Percentiles rank a stretch among this genome's conserved stretches.
phyloP scores from a whole-genome alignment of 2,888 invertebrate genomes.

The Flabesymbios commensalis region DNA sequence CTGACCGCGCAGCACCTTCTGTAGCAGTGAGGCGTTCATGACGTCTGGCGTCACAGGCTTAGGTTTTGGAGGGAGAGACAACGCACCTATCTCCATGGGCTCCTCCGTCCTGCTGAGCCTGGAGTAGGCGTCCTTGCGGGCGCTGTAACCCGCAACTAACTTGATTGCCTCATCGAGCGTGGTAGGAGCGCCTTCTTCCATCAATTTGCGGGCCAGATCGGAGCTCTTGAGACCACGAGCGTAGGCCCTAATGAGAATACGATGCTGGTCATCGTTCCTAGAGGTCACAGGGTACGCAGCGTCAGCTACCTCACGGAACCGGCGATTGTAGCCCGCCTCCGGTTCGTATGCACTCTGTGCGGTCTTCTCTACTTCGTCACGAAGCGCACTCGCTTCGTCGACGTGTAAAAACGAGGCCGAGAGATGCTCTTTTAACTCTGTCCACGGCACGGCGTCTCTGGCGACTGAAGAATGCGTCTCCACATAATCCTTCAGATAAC shows the following conservation, averaged over 20 bases:
- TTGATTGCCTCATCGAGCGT: background rate
- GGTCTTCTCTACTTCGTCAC: background rate
- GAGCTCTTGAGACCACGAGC: background rate
- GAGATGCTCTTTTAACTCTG: background rate
- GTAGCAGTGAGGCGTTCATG: too few species aligned
- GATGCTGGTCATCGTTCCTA: constrained; percentile 5
- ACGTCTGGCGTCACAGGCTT: too few species aligned
- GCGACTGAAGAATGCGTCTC: background rate
- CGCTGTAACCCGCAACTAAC: background rate
- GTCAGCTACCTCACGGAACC: constrained; percentile 7
- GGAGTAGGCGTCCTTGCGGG: background rate
- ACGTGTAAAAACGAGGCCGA: background rate
- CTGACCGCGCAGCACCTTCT: too few species aligned
- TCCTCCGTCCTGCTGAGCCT: background rate
- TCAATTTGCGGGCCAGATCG: background rate
- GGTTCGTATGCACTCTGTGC: background rate
- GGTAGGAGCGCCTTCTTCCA: background rate
- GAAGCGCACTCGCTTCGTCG: constrained; percentile 3
- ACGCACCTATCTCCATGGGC: background rate
- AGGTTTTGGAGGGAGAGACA: background rate
- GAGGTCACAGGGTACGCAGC: constrained; percentile 4
- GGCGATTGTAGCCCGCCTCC: background rate
- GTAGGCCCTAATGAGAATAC: constrained; percentile 4
- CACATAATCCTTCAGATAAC: background rate
- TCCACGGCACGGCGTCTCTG: constrained; percentile 1